These are phyloP conservation scores for Crepidodera aurea DNA, from an alignment of 2,888 invertebrate genomes.

Conservation along the genomic window DNA sequence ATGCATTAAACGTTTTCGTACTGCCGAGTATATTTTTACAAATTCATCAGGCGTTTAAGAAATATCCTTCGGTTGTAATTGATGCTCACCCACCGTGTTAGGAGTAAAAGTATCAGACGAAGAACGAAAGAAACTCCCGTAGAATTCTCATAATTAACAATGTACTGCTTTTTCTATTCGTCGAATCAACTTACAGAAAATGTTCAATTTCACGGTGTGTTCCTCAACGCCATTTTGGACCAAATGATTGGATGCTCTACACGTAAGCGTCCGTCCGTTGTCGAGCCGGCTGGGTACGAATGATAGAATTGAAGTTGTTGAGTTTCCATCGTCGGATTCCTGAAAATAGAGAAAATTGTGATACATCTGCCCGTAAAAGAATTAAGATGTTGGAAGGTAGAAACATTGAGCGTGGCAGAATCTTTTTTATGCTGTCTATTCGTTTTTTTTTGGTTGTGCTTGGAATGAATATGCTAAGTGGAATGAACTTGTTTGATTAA, in stretches of 20 bases:
- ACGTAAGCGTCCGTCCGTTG: constrained; percentile 80
- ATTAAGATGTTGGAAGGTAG: constrained; percentile 14
- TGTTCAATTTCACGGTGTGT: constrained; percentile 81
- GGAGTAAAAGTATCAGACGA: neutral
- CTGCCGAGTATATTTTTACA: too few relatives aligned
- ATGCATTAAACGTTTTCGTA: too few relatives aligned
- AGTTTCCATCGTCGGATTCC: constrained; percentile 83
- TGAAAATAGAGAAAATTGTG: constrained; percentile 56
- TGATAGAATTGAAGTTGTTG: constrained; percentile 78
- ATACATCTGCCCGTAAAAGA: constrained; percentile 1
- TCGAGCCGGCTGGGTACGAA: constrained; percentile 81
- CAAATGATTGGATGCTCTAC: constrained; percentile 80
- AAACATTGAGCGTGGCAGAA: constrained; percentile 1
- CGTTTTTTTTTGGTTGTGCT: too few relatives aligned
- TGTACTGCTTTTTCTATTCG: constrained; percentile 44
- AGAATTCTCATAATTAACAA: constrained; percentile 43
- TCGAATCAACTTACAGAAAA: constrained; percentile 79
- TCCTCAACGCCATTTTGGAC: constrained; percentile 78
- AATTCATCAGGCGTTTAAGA: too few relatives aligned
- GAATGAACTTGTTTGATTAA: too few relatives aligned
- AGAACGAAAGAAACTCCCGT: constrained; percentile 34
- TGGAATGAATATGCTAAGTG: too few relatives aligned
- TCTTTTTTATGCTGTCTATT: constrained; percentile 5
- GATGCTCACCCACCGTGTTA: neutral
- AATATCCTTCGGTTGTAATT: neutral